phyloP scores from a whole-genome alignment of 2,797 vertebrate genomes.

The Leptatherina wallacei region DNA sequence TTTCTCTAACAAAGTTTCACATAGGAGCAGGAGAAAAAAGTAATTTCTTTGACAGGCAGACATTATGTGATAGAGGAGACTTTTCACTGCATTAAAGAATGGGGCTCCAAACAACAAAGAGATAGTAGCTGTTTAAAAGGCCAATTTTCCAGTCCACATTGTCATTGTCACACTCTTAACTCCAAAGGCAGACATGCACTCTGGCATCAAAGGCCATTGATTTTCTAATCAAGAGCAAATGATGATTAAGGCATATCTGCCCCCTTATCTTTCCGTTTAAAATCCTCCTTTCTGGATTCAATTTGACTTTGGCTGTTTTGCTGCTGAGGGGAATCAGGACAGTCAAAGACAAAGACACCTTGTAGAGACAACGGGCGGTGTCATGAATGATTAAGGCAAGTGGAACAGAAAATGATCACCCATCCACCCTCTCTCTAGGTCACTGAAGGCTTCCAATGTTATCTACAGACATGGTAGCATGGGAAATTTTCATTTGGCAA shows the following conservation, averaged over 20 bases:
- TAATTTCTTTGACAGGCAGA: constrained; percentile 85
- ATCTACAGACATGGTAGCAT: constrained; percentile 46
- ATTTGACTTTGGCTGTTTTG: constrained; percentile 81
- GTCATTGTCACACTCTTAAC: constrained; percentile 85
- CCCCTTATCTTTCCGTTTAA: constrained; percentile 85
- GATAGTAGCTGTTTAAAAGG: constrained; percentile 83
- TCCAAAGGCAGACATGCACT: constrained; percentile 84
- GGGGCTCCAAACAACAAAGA: constrained; percentile 80
- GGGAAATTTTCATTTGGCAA: constrained; percentile 43
- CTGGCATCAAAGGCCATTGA: constrained; percentile 87
- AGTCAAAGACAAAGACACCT: constrained; percentile 82
- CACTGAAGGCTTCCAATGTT: constrained; percentile 34
- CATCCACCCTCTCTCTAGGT: constrained; percentile 51
- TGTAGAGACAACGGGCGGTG: constrained; percentile 73
- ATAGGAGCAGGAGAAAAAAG: constrained; percentile 74
- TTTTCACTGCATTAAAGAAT: constrained; percentile 81
- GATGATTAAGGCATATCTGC: constrained; percentile 87
- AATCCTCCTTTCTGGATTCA: constrained; percentile 83
- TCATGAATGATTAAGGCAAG: constrained; percentile 72
- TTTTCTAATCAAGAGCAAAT: constrained; percentile 87
- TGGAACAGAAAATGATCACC: constrained; percentile 69
- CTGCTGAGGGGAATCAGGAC: constrained; percentile 72
- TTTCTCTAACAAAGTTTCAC: constrained; percentile 81
- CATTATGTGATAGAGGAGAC: constrained; percentile 82
- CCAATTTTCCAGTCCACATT: constrained; percentile 84